Percentiles rank a stretch among this genome's conserved stretches.
Evolutionary conservation across 2,113 vertebrate species (phyloP).

Genomic region (Petrocephalus zakoni): DNA sequence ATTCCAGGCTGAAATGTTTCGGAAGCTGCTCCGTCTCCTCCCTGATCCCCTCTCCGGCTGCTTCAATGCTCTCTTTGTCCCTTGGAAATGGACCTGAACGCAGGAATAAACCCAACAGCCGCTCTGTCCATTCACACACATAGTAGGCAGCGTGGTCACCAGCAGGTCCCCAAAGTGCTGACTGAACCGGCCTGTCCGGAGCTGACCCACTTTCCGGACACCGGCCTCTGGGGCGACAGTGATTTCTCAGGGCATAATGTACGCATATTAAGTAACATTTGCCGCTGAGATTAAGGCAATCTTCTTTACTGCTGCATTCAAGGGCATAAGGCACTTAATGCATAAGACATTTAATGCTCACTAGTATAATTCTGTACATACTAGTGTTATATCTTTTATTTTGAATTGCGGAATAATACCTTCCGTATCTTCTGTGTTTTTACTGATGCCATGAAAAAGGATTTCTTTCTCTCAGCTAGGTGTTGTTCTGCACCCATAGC

Average conservation of each 20-base stretch:
- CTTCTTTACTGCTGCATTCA: neutral
- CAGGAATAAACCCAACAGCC: constrained; percentile 48
- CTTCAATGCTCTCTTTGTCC: constrained; percentile 63
- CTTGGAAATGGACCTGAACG: constrained; percentile 56
- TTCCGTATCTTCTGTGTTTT: neutral
- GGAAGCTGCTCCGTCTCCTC: constrained; percentile 54
- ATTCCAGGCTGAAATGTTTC: constrained; percentile 77
- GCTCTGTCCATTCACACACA: constrained; percentile 33
- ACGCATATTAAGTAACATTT: neutral
- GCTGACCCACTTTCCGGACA: neutral
- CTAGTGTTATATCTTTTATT: neutral
- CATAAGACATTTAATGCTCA: neutral
- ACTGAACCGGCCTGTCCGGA: neutral
- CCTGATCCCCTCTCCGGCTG: constrained; percentile 23
- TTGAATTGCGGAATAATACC: neutral
- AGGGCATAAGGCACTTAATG: neutral
- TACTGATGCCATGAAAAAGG: neutral
- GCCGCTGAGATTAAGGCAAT: neutral
- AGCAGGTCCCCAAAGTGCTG: neutral
- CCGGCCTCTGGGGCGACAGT: neutral
- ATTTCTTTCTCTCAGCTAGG: neutral
- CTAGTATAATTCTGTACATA: neutral
- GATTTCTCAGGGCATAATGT: neutral
- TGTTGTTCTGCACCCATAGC: neutral
- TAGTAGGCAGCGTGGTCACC: neutral